Base-by-base conservation (phyloP, 2,888 invertebrate species). In the Lissonota sp. region DNA sequence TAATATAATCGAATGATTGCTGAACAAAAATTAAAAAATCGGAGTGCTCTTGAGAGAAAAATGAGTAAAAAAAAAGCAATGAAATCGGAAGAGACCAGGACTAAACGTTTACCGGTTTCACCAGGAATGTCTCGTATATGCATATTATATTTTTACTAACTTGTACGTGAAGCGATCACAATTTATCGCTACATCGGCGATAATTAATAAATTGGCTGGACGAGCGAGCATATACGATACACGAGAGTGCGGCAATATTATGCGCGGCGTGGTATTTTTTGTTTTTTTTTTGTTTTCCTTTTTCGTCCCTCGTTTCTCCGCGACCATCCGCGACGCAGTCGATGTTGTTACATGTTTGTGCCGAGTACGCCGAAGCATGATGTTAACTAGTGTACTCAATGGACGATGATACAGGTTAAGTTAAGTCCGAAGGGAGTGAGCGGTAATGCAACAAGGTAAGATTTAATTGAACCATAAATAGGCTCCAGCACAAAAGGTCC, bases 191-290 rank as follows among this genome's bases (percentile, higher is more conserved):
- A 57, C 76, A 79, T 85, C 76, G 80, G 62, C 63, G 81, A 82
- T 87, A 87, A 88, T 88, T 86, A 87, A 88, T 88, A 84, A 88
- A 87, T 83, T 86, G 75, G 63, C 78, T 51, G 64, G 81, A 77
- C 77, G 74, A 70, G 55, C 57, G 57, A 72, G 75, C 77, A 58
- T 8, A 42, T 57, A 51, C 14, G 8, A 4, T 66, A 49, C 60
- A 40, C 76, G 69, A 67, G 78, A 75, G 77, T 79, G 55, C 66
- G 66, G 12, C 67, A 74, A 81, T 77, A 79, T 79, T 81, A 77
- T 75, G 42, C 67, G 8, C 8, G n/a, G 6, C 8, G 53, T 44
- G 12, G 42, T n/a, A n/a, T n/a, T n/a, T n/a, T n/a, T n/a, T n/a
- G 60, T 62, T 62, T 57, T 67, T 58, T 70, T 77, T 69, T 12